A percentile compares a stretch with the other conserved stretches of the same genome.
These are phyloP conservation scores for Oreocharis arfaki DNA, from an alignment of 2,113 vertebrate species.

Conservation along the genomic window DNA sequence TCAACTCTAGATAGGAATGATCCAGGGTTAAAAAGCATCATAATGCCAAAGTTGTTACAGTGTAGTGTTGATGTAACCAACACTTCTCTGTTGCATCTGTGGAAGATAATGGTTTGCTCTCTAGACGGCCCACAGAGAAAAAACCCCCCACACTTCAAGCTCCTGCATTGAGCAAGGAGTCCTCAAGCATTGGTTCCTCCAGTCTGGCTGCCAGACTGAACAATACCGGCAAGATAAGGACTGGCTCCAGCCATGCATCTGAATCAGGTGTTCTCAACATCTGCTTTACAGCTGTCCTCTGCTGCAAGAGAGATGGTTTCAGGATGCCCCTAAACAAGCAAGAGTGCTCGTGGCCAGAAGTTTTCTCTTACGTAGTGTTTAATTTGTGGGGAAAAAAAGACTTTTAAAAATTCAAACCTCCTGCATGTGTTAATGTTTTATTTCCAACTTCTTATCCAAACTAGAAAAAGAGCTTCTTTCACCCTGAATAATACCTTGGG, in stretches of 20 bases:
- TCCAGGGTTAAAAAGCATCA: neutral
- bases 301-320: neutral
- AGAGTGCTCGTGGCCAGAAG: neutral
- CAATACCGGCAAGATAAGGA: neutral
- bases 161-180: neutral
- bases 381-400: neutral
- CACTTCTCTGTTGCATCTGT: neutral
- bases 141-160: fast-evolving
- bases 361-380: neutral
- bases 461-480: neutral
- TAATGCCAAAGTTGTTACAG: neutral
- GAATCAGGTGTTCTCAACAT: neutral
- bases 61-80: neutral
- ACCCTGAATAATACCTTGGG: neutral
- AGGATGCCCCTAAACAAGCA: neutral
- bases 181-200: neutral
- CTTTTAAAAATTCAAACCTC: neutral
- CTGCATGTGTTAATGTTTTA: neutral
- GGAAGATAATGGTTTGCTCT: neutral
- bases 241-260: neutral
- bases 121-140: neutral
- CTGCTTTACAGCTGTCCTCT: neutral
- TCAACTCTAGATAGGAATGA: neutral
- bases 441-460: neutral
- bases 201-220: neutral